Conservation (phyloP, 2,888 invertebrate species). For the Hirtodrosophila cameraria region DNA sequence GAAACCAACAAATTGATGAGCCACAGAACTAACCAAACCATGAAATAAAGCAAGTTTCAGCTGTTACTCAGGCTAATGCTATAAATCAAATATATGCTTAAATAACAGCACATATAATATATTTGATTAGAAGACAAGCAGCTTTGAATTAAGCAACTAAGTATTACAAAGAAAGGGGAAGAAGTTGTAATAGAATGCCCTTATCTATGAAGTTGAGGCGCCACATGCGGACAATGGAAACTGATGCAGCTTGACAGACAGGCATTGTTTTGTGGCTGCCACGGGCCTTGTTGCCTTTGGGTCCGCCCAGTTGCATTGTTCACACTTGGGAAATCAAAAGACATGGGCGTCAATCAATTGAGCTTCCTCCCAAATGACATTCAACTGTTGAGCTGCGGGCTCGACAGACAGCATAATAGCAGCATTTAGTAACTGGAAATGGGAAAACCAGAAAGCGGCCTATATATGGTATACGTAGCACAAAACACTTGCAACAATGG, state of each 20-base stretch:
- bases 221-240: conserved; percentile 15
- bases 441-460: conserved; percentile 19
- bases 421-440: conserved; percentile 3
- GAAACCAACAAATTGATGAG: too few species aligned
- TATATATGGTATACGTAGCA: conserved; percentile 8
- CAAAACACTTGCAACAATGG: background rate
- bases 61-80: too few species aligned
- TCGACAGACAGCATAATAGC: conserved; percentile 9
- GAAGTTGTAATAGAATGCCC: too few species aligned
- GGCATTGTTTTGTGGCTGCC: conserved; percentile 12
- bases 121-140: too few species aligned
- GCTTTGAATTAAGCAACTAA: too few species aligned
- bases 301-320: conserved; percentile 18
- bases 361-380: conserved; percentile 35
- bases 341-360: conserved; percentile 55
- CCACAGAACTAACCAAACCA: too few species aligned
- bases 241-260: conserved; percentile 15
- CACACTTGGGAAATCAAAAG: conserved; percentile 74
- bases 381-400: conserved; percentile 35
- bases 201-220: too few species aligned
- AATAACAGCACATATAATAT: too few species aligned
- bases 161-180: too few species aligned
- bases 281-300: conserved; percentile 2
- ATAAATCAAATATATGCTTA: too few species aligned
- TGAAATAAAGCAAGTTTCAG: too few species aligned